phyloP scores from a whole-genome alignment of 2,797 vertebrate genomes.

The Clarias pachynema region DNA sequence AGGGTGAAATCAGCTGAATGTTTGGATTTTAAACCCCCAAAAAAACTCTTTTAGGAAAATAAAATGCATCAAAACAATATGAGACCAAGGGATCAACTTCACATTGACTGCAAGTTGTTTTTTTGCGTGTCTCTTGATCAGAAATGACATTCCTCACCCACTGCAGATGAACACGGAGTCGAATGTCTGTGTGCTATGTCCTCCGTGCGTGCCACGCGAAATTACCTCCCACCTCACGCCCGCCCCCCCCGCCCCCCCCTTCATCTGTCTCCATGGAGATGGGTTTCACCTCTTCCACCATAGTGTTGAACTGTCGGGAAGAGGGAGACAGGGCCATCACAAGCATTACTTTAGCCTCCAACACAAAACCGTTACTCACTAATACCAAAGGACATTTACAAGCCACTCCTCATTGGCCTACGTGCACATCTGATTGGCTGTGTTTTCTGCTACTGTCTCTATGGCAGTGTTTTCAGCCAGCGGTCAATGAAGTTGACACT shows the following conservation, averaged over 20 bases:
- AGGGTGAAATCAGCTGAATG: constrained; percentile 22
- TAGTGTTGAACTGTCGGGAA: constrained; percentile 70
- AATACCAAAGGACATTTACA: constrained; percentile 45
- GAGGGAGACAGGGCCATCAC: constrained; percentile 48
- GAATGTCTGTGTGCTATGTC: constrained; percentile 65
- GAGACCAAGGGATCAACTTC: constrained; percentile 39
- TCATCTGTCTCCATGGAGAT: constrained; percentile 53
- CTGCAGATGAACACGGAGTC: constrained; percentile 74
- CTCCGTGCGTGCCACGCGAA: constrained; percentile 58
- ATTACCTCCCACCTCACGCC: constrained; percentile 73
- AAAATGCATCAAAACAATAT: constrained; percentile 28
- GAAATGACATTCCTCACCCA: constrained; percentile 66
- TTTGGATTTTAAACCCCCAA: constrained; percentile 31
- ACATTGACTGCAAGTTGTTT: constrained; percentile 28
- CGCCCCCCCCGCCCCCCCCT: background rate
- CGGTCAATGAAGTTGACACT: constrained; percentile 26
- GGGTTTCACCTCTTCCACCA: constrained; percentile 72
- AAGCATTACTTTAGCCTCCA: constrained; percentile 51
- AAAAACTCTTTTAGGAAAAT: constrained; percentile 31
- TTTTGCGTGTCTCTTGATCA: constrained; percentile 36
- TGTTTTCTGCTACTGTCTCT: constrained; percentile 43
- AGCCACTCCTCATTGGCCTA: constrained; percentile 36
- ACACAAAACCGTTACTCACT: constrained; percentile 48
- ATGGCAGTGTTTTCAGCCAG: constrained; percentile 31
- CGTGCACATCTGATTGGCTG: constrained; percentile 33